Percentiles rank a stretch among this genome's conserved stretches.
Conservation (phyloP, 1,140 invertebrate genomes). For the Temnothorax nylanderi region DNA sequence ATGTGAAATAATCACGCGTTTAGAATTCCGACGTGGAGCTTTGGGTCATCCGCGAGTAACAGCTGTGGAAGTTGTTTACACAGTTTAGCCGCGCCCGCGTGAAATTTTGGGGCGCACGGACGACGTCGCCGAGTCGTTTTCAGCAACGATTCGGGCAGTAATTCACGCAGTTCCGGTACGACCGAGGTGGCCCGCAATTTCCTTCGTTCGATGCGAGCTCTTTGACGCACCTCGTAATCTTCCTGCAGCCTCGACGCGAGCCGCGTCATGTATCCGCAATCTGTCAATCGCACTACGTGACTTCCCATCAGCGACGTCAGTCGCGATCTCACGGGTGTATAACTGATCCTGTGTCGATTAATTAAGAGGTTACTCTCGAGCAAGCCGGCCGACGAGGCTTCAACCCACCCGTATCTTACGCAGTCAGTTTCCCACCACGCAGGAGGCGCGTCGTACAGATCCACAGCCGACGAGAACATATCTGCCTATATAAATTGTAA, state of each 20-base stretch:
- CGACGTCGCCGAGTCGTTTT: neutral
- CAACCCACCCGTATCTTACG: slow-evolving; percentile 64
- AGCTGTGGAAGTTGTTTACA: slow-evolving; percentile 20
- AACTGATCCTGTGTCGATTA: slow-evolving; percentile 48
- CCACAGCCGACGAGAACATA: slow-evolving; percentile 2
- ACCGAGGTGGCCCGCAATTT: slow-evolving; percentile 18
- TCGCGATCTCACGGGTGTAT: slow-evolving; percentile 49
- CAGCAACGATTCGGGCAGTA: neutral
- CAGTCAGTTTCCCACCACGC: slow-evolving; percentile 64
- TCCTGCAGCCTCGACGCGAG: slow-evolving; percentile 16
- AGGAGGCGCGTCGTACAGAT: slow-evolving; percentile 32
- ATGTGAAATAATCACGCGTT: neutral
- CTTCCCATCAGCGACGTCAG: slow-evolving; percentile 50
- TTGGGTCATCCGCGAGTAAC: neutral
- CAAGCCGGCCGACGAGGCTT: neutral
- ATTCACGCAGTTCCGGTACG: slow-evolving; percentile 24
- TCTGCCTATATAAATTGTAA: neutral
- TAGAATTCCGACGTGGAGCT: neutral
- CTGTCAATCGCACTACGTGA: slow-evolving; percentile 60
- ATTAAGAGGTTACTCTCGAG: slow-evolving; percentile 15
- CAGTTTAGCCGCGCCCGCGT: neutral
- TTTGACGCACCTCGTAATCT: slow-evolving; percentile 33
- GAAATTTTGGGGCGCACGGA: neutral
- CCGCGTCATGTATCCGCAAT: slow-evolving; percentile 55
- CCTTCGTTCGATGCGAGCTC: slow-evolving; percentile 50